phyloP scores from a whole-genome alignment of 2,888 invertebrate genomes.

The Sceliomorpha sp. region DNA sequence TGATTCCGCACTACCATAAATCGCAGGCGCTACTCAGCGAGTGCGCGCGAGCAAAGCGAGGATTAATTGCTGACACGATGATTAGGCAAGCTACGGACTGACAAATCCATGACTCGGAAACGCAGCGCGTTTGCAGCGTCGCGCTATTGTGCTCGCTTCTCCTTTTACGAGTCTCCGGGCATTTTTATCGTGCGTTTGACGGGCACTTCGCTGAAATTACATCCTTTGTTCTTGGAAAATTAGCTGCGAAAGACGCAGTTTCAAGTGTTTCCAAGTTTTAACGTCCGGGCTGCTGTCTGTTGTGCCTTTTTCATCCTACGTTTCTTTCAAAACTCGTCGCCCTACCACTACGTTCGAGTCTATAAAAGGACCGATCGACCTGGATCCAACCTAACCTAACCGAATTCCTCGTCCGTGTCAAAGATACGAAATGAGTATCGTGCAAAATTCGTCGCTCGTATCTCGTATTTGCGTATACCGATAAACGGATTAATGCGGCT shows the following conservation, averaged over 20 bases:
- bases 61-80: conserved; percentile 14
- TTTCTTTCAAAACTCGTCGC: no score
- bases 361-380: no score
- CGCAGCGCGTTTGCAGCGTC: background rate
- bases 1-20: background rate
- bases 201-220: conserved; percentile 12
- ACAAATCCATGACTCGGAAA: conserved; percentile 2
- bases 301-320: no score
- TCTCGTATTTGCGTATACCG: background rate
- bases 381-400: no score
- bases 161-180: conserved; percentile 4
- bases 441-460: no score
- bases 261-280: background rate
- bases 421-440: no score
- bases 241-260: conserved; percentile 20
- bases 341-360: no score
- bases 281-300: background rate
- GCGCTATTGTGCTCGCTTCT: conserved; percentile 8
- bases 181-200: conserved; percentile 18
- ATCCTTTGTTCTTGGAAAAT: conserved; percentile 18
- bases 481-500: conserved; percentile 4
- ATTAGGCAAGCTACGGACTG: conserved; percentile 3
- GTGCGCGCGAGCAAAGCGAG: background rate
- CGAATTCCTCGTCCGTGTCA: no score
- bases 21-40: background rate